phyloP scores from a whole-genome alignment of 2,113 vertebrate genomes.

The Montifringilla adamsi region DNA sequence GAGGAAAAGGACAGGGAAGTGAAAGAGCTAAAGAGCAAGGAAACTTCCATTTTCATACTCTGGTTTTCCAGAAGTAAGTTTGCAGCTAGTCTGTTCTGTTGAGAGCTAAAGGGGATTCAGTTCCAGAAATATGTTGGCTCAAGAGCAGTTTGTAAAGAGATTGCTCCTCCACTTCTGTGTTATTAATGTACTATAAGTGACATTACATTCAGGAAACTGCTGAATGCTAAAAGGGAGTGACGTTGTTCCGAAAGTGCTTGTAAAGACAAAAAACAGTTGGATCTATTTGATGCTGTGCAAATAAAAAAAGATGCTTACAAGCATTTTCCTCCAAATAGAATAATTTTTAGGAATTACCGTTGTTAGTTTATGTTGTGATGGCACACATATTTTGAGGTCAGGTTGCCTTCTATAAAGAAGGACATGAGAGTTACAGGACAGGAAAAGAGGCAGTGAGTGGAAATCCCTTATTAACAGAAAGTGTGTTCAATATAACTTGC shows the following conservation, averaged over 20 bases:
- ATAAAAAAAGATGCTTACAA: background rate
- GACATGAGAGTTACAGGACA: background rate
- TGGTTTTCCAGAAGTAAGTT: background rate
- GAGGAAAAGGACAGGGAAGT: background rate
- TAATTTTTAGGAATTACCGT: background rate
- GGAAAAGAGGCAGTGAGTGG: background rate
- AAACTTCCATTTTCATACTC: background rate
- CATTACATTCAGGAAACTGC: background rate
- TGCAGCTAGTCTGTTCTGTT: background rate
- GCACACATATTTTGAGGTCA: background rate
- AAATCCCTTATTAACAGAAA: background rate
- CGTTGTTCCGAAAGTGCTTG: background rate
- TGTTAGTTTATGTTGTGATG: accelerated
- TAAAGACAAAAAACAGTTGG: background rate
- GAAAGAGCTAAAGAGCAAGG: accelerated
- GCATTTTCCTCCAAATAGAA: background rate
- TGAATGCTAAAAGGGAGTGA: background rate
- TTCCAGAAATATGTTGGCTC: background rate
- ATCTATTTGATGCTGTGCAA: background rate
- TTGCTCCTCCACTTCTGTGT: background rate
- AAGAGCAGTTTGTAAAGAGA: background rate
- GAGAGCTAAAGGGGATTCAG: background rate
- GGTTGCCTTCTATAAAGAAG: background rate
- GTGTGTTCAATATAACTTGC: background rate
- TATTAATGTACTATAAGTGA: background rate